phyloP scores from a whole-genome alignment of 2,113 vertebrate genomes.

The Cyprinodon tularosa region DNA sequence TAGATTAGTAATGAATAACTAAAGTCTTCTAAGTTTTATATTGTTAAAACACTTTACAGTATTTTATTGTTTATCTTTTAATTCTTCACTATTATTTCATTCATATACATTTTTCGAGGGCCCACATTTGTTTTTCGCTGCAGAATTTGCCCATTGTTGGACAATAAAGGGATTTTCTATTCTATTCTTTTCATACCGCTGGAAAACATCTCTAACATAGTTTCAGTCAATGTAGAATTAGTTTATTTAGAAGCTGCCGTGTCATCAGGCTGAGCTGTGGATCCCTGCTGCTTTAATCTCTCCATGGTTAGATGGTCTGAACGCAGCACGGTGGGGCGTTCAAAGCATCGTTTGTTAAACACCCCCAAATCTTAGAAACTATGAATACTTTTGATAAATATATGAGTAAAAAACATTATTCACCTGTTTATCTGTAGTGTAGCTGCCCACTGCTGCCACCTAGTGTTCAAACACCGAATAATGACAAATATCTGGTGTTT shows the following conservation, averaged over 20 bases:
- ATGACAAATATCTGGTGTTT: not conserved
- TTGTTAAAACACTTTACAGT: no score
- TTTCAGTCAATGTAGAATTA: not conserved
- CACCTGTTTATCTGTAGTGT: not conserved
- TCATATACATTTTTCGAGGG: no score
- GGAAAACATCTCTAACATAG: not conserved
- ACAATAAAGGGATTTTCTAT: not conserved
- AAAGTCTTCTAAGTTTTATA: no score
- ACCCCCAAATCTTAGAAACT: not conserved
- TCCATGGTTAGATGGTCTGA: not conserved
- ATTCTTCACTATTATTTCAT: no score
- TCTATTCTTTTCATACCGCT: not conserved
- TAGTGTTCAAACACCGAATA: constrained; percentile 27
- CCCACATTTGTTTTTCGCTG: no score
- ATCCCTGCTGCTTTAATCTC: not conserved
- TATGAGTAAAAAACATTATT: not conserved
- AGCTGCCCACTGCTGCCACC: constrained; percentile 42
- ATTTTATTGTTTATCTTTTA: no score
- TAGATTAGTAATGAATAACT: no score
- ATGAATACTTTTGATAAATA: not conserved
- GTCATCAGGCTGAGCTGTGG: not conserved
- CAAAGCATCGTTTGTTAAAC: not conserved
- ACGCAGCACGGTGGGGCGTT: not conserved
- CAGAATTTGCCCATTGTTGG: no score
- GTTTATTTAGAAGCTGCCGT: no score